Evolutionary conservation across 2,888 invertebrate genomes (phyloP).

Genomic region (Rotaria sp.): DNA sequence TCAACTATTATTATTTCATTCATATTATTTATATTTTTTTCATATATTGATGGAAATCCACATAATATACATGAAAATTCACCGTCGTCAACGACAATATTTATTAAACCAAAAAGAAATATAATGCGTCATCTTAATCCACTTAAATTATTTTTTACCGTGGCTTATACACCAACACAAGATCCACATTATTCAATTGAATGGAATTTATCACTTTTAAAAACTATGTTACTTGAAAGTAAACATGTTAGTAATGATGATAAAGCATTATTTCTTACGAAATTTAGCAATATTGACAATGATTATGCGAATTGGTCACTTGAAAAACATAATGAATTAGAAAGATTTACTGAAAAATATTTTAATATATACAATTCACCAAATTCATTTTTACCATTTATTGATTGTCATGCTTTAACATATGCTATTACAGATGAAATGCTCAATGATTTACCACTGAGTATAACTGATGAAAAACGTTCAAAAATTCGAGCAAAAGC

Average conservation of each 20-base stretch:
- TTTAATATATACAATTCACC: not conserved
- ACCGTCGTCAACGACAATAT: not conserved
- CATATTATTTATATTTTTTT: not conserved
- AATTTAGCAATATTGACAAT: not conserved
- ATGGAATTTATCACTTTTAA: constrained; percentile 1
- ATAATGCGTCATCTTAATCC: not conserved
- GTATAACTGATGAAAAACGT: not conserved
- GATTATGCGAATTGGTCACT: not conserved
- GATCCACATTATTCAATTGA: not conserved
- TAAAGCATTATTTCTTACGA: not conserved
- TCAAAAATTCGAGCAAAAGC: not conserved
- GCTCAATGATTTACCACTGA: not conserved
- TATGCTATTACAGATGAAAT: constrained; percentile 18
- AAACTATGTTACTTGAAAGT: not conserved
- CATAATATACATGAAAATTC: not conserved
- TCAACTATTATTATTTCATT: not conserved
- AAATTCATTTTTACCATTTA: not conserved
- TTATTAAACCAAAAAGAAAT: not conserved
- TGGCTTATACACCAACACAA: not conserved
- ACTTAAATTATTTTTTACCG: constrained; percentile 2
- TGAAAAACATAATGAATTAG: not conserved
- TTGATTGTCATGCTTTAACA: not conserved
- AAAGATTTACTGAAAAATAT: constrained; percentile 13
- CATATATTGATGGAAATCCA: not conserved
- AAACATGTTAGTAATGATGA: not conserved